phyloP scores from a whole-genome alignment of 2,888 invertebrate genomes.

The Microchrysa polita region DNA sequence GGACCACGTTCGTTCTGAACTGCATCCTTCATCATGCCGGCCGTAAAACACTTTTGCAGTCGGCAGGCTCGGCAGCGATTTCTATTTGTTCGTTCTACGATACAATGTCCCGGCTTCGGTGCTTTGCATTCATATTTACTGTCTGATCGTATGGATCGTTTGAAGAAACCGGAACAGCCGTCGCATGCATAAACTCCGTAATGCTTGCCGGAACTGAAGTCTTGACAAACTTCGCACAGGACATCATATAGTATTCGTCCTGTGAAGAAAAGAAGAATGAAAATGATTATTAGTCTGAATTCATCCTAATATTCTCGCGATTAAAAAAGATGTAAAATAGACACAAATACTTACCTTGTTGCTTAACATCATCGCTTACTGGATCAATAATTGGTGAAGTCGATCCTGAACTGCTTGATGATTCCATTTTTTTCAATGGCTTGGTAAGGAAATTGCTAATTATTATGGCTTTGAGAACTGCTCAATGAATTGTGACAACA shows the following conservation, averaged over 20 bases:
- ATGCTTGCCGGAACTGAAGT: conserved; percentile 98
- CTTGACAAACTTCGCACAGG: conserved; percentile 96
- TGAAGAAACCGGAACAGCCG: conserved; percentile 89
- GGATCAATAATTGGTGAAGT: conserved; percentile 19
- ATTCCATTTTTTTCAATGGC: neutral
- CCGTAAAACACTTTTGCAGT: conserved; percentile 87
- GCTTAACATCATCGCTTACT: neutral
- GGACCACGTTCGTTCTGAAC: conserved; percentile 99
- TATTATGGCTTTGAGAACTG: too few relatives aligned
- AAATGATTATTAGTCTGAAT: neutral
- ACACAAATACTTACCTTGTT: conserved; percentile 8
- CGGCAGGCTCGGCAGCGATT: conserved; percentile 97
- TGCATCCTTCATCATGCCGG: conserved; percentile 97
- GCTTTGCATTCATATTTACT: conserved; percentile 96
- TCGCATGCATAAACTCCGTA: conserved; percentile 99
- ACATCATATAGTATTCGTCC: conserved; percentile 97
- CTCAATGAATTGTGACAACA: too few relatives aligned
- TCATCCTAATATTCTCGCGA: neutral
- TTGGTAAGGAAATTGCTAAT: too few relatives aligned
- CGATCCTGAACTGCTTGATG: conserved; percentile 16
- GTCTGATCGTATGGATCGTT: conserved; percentile 95
- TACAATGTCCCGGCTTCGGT: conserved; percentile 82
- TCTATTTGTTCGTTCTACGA: conserved; percentile 94
- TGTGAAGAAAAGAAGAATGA: conserved; percentile 61
- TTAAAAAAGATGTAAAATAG: neutral